Percentiles rank a stretch among this genome's conserved stretches.
Evolutionary conservation across 2,113 vertebrate genomes (phyloP).

Genomic region (Odontesthes bonariensis): DNA sequence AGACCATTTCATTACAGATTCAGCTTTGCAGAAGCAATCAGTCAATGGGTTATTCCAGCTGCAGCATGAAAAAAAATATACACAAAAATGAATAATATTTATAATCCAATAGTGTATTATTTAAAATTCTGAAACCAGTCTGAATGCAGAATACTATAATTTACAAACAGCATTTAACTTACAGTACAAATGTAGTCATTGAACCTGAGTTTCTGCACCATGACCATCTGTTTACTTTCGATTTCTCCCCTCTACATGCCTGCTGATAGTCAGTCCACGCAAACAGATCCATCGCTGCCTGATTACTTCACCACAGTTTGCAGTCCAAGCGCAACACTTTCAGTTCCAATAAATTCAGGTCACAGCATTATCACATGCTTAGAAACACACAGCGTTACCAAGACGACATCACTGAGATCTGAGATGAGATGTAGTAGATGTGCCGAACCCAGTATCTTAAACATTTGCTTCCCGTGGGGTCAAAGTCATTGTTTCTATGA

Average conservation of each 20-base stretch:
- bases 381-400: no score
- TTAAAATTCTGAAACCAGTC: no score
- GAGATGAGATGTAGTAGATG: neutral
- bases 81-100: neutral
- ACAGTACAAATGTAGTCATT: neutral
- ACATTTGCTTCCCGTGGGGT: slow-evolving; percentile 18
- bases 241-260: neutral
- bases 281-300: neutral
- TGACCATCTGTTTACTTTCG: neutral
- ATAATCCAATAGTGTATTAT: no score
- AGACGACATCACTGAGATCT: no score
- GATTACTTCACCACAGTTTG: neutral
- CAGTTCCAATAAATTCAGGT: neutral
- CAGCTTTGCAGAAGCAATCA: neutral
- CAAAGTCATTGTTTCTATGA: neutral
- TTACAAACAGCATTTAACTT: neutral
- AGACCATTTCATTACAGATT: neutral
- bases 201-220: neutral
- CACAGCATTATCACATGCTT: no score
- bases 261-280: neutral
- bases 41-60: neutral
- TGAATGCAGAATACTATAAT: neutral
- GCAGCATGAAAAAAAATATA: neutral
- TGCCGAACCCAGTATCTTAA: slow-evolving; percentile 13
- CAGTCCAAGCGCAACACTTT: neutral